Conservation (phyloP, 64 coral and sea anemone species). For the Astreopora myriophthalma region DNA sequence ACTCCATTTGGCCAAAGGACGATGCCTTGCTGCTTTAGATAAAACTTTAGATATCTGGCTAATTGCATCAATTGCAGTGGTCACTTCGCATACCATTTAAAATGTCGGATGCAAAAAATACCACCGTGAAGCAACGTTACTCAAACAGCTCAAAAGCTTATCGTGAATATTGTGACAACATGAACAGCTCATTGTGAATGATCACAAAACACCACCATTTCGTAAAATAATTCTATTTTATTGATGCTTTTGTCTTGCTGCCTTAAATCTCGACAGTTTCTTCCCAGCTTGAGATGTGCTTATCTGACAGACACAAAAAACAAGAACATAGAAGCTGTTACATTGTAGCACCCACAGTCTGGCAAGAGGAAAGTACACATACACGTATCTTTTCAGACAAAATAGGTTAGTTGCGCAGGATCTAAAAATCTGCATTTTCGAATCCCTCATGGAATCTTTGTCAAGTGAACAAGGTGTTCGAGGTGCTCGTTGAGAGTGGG, state of each 20-base stretch:
- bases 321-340: not conserved
- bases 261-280: constrained; percentile 30
- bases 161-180: not conserved
- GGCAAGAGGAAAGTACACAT: not conserved
- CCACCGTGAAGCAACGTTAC: too few species aligned
- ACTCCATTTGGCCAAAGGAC: too few species aligned
- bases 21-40: too few species aligned
- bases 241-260: constrained; percentile 34
- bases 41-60: too few species aligned
- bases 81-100: too few species aligned
- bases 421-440: too few species aligned
- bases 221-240: not conserved
- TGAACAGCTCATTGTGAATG: not conserved
- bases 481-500: too few species aligned
- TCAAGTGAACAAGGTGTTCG: too few species aligned
- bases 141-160: not conserved
- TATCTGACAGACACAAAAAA: not conserved
- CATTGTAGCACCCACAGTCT: not conserved
- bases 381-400: too few species aligned
- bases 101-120: not conserved
- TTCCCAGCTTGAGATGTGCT: not conserved
- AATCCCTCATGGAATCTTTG: too few species aligned
- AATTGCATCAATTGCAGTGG: too few species aligned
- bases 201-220: not conserved
- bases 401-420: too few species aligned